Evolutionary conservation across 2,797 vertebrate species (phyloP), one percentile per base, ranked within the genome.

Genomic region (Anolis apletophallus): DNA sequence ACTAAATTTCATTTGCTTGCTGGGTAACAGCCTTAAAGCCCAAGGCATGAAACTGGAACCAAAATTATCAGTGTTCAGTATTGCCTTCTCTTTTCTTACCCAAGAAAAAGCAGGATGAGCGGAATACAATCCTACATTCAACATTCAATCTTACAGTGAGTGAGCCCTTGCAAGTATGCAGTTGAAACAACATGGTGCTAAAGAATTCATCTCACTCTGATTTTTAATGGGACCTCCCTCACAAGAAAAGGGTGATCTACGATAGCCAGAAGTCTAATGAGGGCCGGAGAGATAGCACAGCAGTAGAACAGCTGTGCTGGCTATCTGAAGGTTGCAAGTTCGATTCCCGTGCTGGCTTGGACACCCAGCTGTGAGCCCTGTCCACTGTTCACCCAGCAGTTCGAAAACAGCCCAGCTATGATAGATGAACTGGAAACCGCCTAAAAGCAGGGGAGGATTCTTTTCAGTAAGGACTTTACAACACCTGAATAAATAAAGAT

Each of bases 81-180:
- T 36, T 36, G 17, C 3, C 69, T 52, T 81, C n/a, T 75, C 36
- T 59, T 50, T 75, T 68, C 32, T 34, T 36, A 11, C 36, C 7
- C 26, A 26, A n/a, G 57, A 64, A 59, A 88, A 88, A 86, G 26
- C 2, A 36, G 29, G 52, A 52, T 14, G 80, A 69, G 50, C 29
- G 19, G 54, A 54, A 81, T 76, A 19, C 50, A 55, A 29, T 32
- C 50, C 77, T 17, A 26, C 59, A 61, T 61, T 64, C 61, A 64
- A 29, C 23, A 81, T 55, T n/a, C 52, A 57, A 17, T 32, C 61
- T 57, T 29, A 36, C 7, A n/a, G 7, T 14, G 17, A 32, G 55
- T 11, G 36, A 76, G 36, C 5, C 36, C 6, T 40, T 69, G 29
- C 36, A 21, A 59, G 29, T 11, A 21, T 46, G 26, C 57, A 54